Evolutionary conservation across 2,888 invertebrate genomes (phyloP), one percentile per base, ranked within the genome.

Genomic region (Caenorhabditis parvicauda): DNA sequence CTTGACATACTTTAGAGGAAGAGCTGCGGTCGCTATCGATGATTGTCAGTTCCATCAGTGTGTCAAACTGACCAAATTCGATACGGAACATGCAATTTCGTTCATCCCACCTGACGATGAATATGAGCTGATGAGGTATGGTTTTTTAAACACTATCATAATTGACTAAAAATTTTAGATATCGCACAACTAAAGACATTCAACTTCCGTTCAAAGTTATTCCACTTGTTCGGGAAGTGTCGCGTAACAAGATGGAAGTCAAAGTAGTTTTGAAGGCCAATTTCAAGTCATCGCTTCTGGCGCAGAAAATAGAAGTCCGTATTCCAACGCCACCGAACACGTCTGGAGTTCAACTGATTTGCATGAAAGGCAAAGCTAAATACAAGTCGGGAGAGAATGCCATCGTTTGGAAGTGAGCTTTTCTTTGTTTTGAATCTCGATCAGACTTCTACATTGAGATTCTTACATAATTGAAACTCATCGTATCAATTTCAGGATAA

Each of bases 21-120:
- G 95, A 84, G 93, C 94, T 0, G 92, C 95, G 37, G 96, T 98
- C n/a, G 98, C 96, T 22, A 98, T 98, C 75, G 98, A 99, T 82
- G 98, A 98, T 85, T 98, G 98, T 80, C 98, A 99, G 85, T 99
- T 99, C 85, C 98, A 99, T 84, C 98, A 99, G 84, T 99, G 98
- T 82, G 98, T 99, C 47, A 98, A 98, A 83, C 87, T 99, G 57
- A 94, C 93, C 83, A 98, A 98, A 87, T 99, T 99, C 83, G 98
- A 99, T 86, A 96, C 96, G 0, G 98, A 99, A 83, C 98, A 98
- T 86, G 94, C 95, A 82, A 99, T 99, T 82, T 94, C 94, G 75
- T 99, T 99, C 86, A 98, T 99, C 81, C 98, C 98, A 59, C 98
- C 98, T 0, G 98, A 99, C 83, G 98, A 98, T 44, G 98, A 99